Evolutionary conservation across 1,140 invertebrate genomes (phyloP).

Genomic region (Conus ventricosus): DNA sequence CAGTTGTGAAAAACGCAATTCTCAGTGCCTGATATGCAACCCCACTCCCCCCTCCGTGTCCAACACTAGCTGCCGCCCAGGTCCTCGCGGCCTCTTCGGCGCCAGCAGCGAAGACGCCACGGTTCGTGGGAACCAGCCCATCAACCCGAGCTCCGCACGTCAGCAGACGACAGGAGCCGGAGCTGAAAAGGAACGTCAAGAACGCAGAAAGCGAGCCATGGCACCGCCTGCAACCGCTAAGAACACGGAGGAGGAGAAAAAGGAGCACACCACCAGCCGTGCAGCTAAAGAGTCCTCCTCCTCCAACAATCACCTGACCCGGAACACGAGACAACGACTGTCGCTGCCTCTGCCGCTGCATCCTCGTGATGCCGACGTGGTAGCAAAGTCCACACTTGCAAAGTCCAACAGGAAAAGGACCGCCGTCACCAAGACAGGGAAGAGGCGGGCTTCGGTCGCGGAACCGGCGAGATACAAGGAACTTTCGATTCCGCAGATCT

Average conservation of each 20-base stretch:
- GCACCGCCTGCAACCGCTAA: background rate
- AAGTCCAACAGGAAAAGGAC: background rate
- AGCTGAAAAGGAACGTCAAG: background rate
- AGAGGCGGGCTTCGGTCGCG: background rate
- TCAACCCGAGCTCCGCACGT: background rate
- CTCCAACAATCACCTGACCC: background rate
- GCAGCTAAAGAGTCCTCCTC: background rate
- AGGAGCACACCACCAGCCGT: background rate
- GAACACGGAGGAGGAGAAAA: background rate
- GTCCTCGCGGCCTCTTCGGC: too few species aligned
- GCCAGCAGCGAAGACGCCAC: background rate
- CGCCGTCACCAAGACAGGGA: background rate
- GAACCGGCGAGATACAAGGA: background rate
- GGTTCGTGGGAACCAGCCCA: background rate
- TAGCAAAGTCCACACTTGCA: background rate
- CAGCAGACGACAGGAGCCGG: background rate
- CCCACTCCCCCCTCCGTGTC: background rate
- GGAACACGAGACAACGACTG: background rate
- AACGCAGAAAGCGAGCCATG: background rate
- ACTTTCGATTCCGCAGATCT: background rate
- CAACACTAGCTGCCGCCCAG: background rate
- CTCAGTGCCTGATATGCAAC: background rate
- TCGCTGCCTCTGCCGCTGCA: background rate
- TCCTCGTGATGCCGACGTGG: background rate
- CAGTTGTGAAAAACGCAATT: background rate